Conservation (phyloP, 2,797 vertebrate species). For the Clarias fuscus region DNA sequence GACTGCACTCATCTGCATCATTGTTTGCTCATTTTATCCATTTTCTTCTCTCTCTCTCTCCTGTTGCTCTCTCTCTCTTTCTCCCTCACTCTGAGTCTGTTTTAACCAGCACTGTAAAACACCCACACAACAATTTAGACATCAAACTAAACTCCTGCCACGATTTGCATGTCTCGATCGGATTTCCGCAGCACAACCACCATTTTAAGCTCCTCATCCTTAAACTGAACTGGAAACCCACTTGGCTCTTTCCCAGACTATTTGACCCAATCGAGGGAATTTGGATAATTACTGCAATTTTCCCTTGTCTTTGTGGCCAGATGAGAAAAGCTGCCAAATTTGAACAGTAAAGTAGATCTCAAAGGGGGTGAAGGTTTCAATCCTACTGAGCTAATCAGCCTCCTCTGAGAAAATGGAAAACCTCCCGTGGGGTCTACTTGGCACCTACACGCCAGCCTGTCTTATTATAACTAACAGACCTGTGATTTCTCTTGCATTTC, state of each 20-base stretch:
- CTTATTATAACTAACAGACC: constrained; percentile 20
- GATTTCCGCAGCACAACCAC: neutral
- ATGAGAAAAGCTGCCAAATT: constrained; percentile 39
- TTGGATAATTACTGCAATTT: constrained; percentile 61
- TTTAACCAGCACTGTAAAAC: constrained; percentile 2
- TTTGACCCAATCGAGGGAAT: constrained; percentile 54
- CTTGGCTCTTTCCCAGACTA: constrained; percentile 24
- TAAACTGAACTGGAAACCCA: constrained; percentile 45
- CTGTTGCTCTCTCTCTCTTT: too few relatives aligned
- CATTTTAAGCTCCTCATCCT: constrained; percentile 18
- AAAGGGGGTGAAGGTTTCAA: constrained; percentile 36
- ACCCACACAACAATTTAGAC: neutral
- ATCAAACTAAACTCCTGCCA: neutral
- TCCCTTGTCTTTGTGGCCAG: constrained; percentile 46
- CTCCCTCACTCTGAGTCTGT: too few relatives aligned
- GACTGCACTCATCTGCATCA: neutral
- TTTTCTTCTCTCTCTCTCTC: neutral
- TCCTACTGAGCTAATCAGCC: constrained; percentile 28
- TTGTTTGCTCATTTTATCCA: neutral
- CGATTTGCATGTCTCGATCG: neutral
- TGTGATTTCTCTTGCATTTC: constrained; percentile 21
- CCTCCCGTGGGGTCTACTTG: constrained; percentile 29
- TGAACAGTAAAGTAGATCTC: constrained; percentile 26
- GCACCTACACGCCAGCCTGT: neutral
- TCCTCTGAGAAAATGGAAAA: constrained; percentile 24